Evolutionary conservation across 2,888 invertebrate species (phyloP).

Genomic region (Ophraella communa): DNA sequence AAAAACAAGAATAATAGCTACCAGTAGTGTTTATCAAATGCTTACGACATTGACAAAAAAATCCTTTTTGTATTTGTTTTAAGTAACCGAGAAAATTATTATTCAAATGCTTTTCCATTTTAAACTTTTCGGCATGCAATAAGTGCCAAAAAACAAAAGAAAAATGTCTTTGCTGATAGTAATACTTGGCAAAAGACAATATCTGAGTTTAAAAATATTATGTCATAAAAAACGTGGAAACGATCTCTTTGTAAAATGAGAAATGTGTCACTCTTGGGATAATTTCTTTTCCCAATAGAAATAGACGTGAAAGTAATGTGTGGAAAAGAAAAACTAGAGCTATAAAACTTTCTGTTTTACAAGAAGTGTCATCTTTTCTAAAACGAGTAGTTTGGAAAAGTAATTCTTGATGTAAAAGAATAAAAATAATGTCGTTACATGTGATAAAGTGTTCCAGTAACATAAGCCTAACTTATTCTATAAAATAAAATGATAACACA

Average conservation of each 20-base stretch:
- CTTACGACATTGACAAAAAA: too few relatives aligned
- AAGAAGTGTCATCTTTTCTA: too few relatives aligned
- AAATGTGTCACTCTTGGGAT: background rate
- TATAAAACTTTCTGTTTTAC: too few relatives aligned
- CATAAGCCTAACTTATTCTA: too few relatives aligned
- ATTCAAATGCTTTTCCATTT: background rate
- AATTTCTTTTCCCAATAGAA: background rate
- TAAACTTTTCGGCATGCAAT: background rate
- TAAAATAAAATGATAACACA: too few relatives aligned
- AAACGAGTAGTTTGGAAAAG: too few relatives aligned
- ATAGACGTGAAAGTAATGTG: background rate
- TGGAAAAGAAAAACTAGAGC: background rate
- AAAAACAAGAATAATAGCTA: background rate
- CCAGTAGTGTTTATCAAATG: background rate
- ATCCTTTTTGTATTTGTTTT: too few relatives aligned
- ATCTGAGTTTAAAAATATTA: conserved; percentile 4
- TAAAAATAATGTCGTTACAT: too few relatives aligned
- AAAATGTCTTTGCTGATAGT: background rate
- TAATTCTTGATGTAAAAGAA: too few relatives aligned
- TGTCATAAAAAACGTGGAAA: background rate
- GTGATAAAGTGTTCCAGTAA: too few relatives aligned
- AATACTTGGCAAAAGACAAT: background rate
- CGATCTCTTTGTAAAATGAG: background rate
- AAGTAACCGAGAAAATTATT: conserved; percentile 1
- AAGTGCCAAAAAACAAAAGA: background rate